Evolutionary conservation across 30 jellyfish, hydroid and myxozoan species (phyloP).

Genomic region (Hydractinia symbiolongicarpus): DNA sequence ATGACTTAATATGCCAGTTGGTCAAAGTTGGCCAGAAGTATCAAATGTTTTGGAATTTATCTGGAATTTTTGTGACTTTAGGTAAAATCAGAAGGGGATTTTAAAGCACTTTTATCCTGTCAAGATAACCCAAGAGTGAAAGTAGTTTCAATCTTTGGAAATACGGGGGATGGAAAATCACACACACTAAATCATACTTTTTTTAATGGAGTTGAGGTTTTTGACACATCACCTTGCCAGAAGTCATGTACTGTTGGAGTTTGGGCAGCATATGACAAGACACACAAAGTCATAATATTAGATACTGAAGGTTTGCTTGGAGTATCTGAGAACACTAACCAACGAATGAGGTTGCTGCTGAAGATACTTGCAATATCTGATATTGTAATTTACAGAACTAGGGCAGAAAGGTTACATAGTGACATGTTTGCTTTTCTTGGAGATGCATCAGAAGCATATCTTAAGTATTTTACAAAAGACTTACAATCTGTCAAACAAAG

Average conservation of each 20-base stretch:
- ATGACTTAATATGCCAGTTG: no score
- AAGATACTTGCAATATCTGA: conserved; percentile 93
- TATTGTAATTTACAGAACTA: conserved; percentile 88
- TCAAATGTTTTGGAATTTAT: no score
- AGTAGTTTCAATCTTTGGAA: conserved; percentile 95
- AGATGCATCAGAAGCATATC: conserved; percentile 98
- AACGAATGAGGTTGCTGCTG: conserved; percentile 91
- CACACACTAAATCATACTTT: conserved; percentile 92
- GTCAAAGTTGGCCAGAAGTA: no score
- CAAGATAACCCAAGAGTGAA: conserved; percentile 60
- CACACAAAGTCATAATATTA: conserved; percentile 64
- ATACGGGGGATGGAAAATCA: conserved; percentile 99
- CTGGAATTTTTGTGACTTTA: not conserved
- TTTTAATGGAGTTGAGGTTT: conserved; percentile 79
- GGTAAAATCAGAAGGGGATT: conserved; percentile 66
- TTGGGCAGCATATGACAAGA: conserved; percentile 84
- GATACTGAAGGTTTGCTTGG: conserved; percentile 98
- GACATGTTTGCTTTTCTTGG: conserved; percentile 95
- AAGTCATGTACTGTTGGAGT: conserved; percentile 99
- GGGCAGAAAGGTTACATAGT: conserved; percentile 98
- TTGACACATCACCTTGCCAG: conserved; percentile 83
- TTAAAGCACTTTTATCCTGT: conserved; percentile 49
- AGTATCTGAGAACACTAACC: conserved; percentile 85
- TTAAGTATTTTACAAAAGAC: conserved; percentile 85
- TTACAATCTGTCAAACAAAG: conserved; percentile 76